These are phyloP conservation scores for Onychomys leucogaster DNA, from an alignment of 2,797 vertebrate species.

Conservation along the genomic window DNA sequence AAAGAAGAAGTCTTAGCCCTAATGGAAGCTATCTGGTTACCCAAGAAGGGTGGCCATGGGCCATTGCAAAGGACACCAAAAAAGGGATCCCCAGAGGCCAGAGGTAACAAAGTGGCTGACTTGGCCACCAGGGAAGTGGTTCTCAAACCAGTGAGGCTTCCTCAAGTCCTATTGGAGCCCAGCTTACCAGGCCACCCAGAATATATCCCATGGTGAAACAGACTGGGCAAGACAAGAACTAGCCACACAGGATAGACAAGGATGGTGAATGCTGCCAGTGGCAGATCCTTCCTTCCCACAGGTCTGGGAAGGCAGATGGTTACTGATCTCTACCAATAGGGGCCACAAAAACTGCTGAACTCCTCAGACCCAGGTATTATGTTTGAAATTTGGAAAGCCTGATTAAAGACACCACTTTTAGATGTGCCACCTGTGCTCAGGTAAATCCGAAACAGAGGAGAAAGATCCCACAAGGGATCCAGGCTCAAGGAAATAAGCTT, in stretches of 20 bases:
- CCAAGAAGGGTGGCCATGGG: background rate
- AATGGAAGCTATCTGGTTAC: background rate
- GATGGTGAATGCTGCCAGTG: too few relatives aligned
- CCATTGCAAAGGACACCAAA: background rate
- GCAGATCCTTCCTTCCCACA: background rate
- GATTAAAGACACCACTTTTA: background rate
- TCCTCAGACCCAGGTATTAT: background rate
- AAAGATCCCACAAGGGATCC: background rate
- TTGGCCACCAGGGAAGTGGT: background rate
- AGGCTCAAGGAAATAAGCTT: background rate
- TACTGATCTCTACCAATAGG: background rate
- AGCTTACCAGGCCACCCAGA: background rate
- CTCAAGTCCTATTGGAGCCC: background rate
- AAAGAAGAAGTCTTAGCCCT: background rate
- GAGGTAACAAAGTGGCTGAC: background rate
- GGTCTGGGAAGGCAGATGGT: background rate
- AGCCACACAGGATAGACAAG: background rate
- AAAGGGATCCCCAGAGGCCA: background rate
- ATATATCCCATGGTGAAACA: background rate
- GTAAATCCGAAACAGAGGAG: background rate
- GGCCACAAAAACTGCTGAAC: background rate
- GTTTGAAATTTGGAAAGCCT: background rate
- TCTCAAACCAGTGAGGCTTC: background rate
- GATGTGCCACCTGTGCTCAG: background rate
- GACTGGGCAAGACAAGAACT: background rate